Evolutionary conservation across 2,888 invertebrate genomes (phyloP), one percentile per base, ranked within the genome.

Genomic region (Dasypogon diadema): DNA sequence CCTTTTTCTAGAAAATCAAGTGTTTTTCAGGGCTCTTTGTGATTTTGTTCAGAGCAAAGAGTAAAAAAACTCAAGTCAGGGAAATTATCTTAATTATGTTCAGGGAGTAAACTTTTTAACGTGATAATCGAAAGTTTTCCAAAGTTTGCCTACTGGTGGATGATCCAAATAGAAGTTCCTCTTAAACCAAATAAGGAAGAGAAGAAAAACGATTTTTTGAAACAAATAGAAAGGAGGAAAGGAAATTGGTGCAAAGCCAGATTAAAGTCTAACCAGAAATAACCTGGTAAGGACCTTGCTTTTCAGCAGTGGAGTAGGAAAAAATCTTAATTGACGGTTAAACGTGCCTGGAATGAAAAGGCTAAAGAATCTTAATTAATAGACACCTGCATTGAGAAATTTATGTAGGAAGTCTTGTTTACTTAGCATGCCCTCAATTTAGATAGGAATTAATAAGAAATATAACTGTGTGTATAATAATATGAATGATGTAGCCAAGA

Each of bases 31-130:
- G 65, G 22, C 60, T 65, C 48, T 65, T 65, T 65, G 48, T 24
- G 65, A 65, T 65, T 65, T 65, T 14, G 37, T 60, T 60, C 46
- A 16, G 18, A 42, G 42, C 12, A 8, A 12, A 42, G 18, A 34
- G 60, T 60, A 60, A 42, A 60, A 58, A 60, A 60, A 60, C 37
- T 65, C 46, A 65, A 65, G 65, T n/a, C 65, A 22, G 21, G 65
- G 65, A 65, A 65, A 65, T 65, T 65, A 65, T 65, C 65, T 65
- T 65, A 65, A 65, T 65, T 65, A 65, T 65, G 65, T 65, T 65
- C 65, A 14, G 65, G 65, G 65, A 65, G 24, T 65, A 65, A 65
- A 65, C 65, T 65, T 65, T 65, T 65, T 65, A 65, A 65, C 46
- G 48, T 65, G 65, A 65, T 65, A 65, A 65, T 65, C 65, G 46